phyloP scores from a whole-genome alignment of 2,888 invertebrate species.

The Hirtodrosophila trivittata region DNA sequence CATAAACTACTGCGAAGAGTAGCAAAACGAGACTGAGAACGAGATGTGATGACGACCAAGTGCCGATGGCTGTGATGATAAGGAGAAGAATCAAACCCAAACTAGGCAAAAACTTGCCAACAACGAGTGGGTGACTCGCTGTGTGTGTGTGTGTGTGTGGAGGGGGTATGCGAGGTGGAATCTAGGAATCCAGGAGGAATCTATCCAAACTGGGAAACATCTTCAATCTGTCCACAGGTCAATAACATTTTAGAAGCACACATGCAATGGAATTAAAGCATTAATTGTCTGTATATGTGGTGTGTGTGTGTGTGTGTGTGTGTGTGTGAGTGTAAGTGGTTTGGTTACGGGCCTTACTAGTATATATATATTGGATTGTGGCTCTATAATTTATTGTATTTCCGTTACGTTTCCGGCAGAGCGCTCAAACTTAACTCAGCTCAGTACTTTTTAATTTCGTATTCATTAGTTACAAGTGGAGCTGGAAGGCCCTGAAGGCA shows the following conservation, averaged over 20 bases:
- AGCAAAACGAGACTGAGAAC: conserved; percentile 19
- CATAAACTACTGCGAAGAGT: conserved; percentile 53
- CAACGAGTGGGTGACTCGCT: not conserved
- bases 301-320: conserved; percentile 7
- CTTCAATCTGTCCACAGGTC: conserved; percentile 37
- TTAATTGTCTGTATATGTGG: conserved; percentile 40
- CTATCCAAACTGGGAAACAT: conserved; percentile 2
- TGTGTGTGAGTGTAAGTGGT: conserved; percentile 26
- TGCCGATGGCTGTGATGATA: conserved; percentile 23
- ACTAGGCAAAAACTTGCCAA: conserved; percentile 1
- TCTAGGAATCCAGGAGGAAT: not conserved
- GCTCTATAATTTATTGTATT: conserved; percentile 67
- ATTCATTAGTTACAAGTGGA: conserved; percentile 65
- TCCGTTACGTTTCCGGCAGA: conserved; percentile 43
- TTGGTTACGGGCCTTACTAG: conserved; percentile 14
- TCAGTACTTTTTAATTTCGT: conserved; percentile 63
- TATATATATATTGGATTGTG: conserved; percentile 55
- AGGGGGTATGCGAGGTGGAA: not conserved
- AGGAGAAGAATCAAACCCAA: conserved; percentile 10
- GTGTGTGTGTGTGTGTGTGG: conserved; percentile 3
- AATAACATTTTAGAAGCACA: conserved; percentile 50
- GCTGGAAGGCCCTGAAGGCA: conserved; percentile 21
- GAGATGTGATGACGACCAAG: conserved; percentile 40
- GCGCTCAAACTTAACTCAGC: conserved; percentile 29
- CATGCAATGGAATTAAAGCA: conserved; percentile 61